A percentile compares a stretch with the other conserved stretches of the same genome.
Evolutionary conservation across 2,888 invertebrate species (phyloP).

Genomic region (Eupithecia abbreviata): DNA sequence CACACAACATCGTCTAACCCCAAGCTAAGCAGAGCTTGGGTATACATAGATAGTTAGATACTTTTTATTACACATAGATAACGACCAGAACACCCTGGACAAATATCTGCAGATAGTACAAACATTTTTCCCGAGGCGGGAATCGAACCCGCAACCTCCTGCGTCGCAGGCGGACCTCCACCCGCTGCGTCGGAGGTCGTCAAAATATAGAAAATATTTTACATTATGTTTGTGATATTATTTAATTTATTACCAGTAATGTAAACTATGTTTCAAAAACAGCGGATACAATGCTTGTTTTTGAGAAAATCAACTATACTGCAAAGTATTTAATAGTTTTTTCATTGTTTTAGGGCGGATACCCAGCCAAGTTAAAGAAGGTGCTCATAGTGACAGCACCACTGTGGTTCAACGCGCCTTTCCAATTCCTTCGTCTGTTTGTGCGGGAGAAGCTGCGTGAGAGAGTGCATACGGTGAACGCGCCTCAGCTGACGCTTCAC

Average conservation of each 20-base stretch:
- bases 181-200: too few species aligned
- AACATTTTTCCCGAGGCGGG: too few species aligned
- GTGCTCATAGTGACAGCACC: conserved; percentile 98
- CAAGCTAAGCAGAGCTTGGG: too few species aligned
- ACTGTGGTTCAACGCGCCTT: conserved; percentile 99
- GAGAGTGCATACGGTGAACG: conserved; percentile 96
- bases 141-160: too few species aligned
- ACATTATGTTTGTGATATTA: too few species aligned
- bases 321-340: not conserved
- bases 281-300: not conserved
- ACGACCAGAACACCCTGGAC: too few species aligned
- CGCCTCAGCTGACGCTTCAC: conserved; percentile 94
- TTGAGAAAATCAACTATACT: not conserved
- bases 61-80: too few species aligned
- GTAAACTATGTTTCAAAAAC: not conserved
- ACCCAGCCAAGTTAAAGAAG: conserved; percentile 98
- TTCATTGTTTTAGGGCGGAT: conserved; percentile 90
- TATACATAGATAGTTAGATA: too few species aligned
- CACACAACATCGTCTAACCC: too few species aligned
- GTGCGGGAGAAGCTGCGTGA: conserved; percentile 97
- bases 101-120: too few species aligned
- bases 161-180: too few species aligned
- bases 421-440: conserved; percentile 96
- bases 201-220: too few species aligned
- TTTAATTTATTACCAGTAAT: not conserved